These are phyloP conservation scores for Eulemur rubriventer DNA, from an alignment of 2,797 vertebrate species.

Conservation along the genomic window DNA sequence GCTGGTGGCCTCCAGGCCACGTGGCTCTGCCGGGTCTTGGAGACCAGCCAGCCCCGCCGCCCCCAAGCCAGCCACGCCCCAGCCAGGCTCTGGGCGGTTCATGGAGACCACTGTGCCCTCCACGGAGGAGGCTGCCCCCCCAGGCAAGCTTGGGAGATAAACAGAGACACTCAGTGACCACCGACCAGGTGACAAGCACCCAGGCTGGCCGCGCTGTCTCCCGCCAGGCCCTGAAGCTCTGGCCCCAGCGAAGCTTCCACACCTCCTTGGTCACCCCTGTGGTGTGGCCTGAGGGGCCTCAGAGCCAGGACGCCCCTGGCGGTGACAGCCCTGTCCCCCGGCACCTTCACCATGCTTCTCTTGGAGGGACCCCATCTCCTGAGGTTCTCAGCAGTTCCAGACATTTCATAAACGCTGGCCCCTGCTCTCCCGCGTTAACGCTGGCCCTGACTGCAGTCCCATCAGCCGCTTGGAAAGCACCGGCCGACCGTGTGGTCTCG, in stretches of 20 bases:
- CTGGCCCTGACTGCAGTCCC: neutral
- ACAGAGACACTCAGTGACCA: accelerated
- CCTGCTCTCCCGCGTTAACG: neutral
- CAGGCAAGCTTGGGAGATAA: neutral
- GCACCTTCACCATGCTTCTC: accelerated
- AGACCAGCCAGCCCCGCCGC: neutral
- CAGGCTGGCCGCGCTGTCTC: neutral
- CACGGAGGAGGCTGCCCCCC: no score
- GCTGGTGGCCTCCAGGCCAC: neutral
- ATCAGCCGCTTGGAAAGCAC: neutral
- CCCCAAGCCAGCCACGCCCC: accelerated
- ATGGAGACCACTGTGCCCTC: neutral
- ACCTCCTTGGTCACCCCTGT: neutral
- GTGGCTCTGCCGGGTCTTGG: neutral
- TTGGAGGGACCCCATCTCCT: no score
- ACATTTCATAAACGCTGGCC: accelerated
- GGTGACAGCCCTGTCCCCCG: neutral
- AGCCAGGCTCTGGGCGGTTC: accelerated
- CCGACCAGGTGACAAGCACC: accelerated
- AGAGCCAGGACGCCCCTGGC: neutral
- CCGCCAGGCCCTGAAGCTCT: neutral
- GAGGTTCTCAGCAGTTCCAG: neutral
- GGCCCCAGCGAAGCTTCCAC: neutral
- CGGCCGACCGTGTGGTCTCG: neutral
- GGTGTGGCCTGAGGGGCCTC: no score